phyloP scores from a whole-genome alignment of 2,888 invertebrate genomes.

The Cryptus viduatorius region DNA sequence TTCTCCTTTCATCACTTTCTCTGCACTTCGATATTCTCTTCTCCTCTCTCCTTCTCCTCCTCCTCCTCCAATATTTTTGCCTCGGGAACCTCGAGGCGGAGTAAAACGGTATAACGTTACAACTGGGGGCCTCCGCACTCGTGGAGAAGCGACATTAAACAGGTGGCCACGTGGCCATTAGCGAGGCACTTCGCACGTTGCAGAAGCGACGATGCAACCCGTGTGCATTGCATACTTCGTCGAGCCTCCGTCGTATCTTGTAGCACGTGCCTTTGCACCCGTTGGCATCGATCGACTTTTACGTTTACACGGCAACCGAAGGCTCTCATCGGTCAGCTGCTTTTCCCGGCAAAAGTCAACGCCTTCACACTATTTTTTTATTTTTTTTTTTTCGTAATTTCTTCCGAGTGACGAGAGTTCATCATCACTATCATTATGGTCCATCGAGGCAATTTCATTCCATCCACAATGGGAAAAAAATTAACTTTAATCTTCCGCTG shows the following conservation, averaged over 20 bases:
- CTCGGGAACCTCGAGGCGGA: slow-evolving; percentile 2
- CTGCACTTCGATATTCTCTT: slow-evolving; percentile 1
- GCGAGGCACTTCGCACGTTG: slow-evolving; percentile 65
- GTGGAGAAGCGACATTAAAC: slow-evolving; percentile 64
- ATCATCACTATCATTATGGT: not conserved
- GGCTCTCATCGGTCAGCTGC: slow-evolving; percentile 54
- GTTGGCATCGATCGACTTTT: slow-evolving; percentile 65
- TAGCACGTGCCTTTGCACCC: slow-evolving; percentile 65
- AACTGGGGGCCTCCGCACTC: not conserved
- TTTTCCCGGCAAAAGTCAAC: slow-evolving; percentile 4
- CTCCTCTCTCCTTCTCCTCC: not conserved
- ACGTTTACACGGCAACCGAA: slow-evolving; percentile 44
- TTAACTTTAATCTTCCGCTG: not conserved
- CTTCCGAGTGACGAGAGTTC: not conserved
- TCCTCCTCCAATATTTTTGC: not conserved
- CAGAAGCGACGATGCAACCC: slow-evolving; percentile 42
- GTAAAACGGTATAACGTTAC: slow-evolving; percentile 42
- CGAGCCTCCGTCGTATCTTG: slow-evolving; percentile 28
- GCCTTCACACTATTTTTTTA: not conserved
- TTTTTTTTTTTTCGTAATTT: not conserved
- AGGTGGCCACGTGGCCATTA: slow-evolving; percentile 71
- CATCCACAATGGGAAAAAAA: not conserved
- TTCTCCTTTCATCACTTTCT: slow-evolving; percentile 16
- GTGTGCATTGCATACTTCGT: slow-evolving; percentile 53
- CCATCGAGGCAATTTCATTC: not conserved